Evolutionary conservation across 2,797 vertebrate species (phyloP).

Genomic region (Parauchenoglanis punctatus): DNA sequence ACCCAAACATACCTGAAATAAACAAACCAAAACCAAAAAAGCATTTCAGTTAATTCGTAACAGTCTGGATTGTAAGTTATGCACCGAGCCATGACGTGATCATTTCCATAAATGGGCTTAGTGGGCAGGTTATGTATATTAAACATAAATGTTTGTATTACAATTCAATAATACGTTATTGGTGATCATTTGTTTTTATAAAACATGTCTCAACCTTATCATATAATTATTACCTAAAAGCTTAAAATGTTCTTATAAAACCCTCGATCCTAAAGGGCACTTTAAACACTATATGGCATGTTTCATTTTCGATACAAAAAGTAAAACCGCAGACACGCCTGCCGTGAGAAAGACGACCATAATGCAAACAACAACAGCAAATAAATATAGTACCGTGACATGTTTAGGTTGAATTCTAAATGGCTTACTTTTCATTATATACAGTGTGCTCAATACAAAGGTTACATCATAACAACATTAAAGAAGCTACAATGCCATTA

Average conservation of each 20-base stretch:
- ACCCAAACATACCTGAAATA: background rate
- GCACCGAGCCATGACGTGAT: background rate
- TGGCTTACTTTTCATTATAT: background rate
- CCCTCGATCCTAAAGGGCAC: background rate
- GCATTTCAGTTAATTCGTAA: conserved; percentile 24
- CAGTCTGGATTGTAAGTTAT: conserved; percentile 29
- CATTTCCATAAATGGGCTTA: background rate
- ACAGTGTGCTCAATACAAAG: background rate
- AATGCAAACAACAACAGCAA: background rate
- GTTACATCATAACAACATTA: background rate
- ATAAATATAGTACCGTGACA: background rate
- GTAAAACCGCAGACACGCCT: background rate
- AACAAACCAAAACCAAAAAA: background rate
- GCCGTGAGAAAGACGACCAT: background rate
- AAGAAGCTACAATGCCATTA: background rate
- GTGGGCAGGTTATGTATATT: background rate
- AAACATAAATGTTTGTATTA: background rate
- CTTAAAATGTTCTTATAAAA: background rate
- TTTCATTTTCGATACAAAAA: background rate
- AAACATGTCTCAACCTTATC: background rate
- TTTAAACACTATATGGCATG: background rate
- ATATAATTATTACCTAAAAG: background rate
- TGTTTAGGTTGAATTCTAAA: background rate
- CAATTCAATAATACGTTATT: background rate
- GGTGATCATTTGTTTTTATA: background rate